A percentile compares a stretch with the other conserved stretches of the same genome.
Conservation (phyloP, 2,888 invertebrate genomes). For the Ophraella communa region DNA sequence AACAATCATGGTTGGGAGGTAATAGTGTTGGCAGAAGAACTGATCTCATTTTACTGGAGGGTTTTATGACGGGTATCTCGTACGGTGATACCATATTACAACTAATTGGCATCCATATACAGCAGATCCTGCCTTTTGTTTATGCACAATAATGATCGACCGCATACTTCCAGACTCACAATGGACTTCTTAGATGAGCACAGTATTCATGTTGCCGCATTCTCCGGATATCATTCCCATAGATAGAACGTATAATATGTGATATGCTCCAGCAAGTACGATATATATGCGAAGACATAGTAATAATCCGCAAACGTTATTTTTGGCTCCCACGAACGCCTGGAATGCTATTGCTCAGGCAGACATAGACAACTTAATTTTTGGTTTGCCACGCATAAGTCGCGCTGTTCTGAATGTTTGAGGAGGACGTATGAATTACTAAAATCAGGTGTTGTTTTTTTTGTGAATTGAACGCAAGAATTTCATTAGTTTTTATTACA, state of each 20-base stretch:
- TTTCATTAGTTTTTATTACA: neutral
- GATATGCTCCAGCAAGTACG: no score
- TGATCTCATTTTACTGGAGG: no score
- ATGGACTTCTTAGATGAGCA: no score
- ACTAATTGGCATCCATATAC: neutral
- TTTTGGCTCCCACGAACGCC: conserved; percentile 12
- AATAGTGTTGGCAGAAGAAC: neutral
- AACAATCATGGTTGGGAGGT: neutral
- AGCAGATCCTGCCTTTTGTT: neutral
- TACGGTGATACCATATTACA: neutral
- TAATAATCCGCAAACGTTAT: conserved; percentile 2
- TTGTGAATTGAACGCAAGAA: neutral
- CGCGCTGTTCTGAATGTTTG: neutral
- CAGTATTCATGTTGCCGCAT: no score
- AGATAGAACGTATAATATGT: no score
- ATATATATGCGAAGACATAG: no score
- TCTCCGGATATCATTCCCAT: no score
- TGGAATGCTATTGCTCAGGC: neutral
- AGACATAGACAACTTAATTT: neutral
- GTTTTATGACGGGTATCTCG: no score
- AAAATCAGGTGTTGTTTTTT: neutral
- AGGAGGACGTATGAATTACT: neutral
- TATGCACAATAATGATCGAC: no score
- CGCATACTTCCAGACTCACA: no score
- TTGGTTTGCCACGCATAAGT: no score